phyloP scores from a whole-genome alignment of 1,140 invertebrate species.

The Lordiphosa stackelbergi region DNA sequence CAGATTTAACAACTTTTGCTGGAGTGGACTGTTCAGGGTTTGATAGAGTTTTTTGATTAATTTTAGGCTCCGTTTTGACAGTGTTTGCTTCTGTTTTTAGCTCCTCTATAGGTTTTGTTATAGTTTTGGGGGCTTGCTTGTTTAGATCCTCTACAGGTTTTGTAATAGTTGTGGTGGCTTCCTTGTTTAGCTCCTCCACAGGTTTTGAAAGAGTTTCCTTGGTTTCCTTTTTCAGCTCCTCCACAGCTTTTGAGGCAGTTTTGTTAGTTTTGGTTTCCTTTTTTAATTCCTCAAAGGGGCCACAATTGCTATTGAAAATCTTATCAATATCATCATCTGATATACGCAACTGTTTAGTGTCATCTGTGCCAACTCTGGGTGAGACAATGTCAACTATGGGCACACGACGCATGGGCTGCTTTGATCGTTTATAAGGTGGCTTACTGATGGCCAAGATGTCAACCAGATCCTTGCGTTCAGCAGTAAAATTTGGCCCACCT shows the following conservation, averaged over 20 bases:
- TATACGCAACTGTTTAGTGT: constrained; percentile 53
- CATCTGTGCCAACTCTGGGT: constrained; percentile 38
- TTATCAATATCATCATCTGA: constrained; percentile 75
- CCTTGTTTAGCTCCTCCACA: too few relatives aligned
- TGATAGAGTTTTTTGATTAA: too few relatives aligned
- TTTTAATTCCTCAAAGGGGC: constrained; percentile 57
- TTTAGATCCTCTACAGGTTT: too few relatives aligned
- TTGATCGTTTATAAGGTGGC: constrained; percentile 81
- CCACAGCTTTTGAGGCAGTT: not conserved
- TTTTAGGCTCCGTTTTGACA: too few relatives aligned
- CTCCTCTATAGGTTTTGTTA: too few relatives aligned
- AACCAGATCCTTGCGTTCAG: constrained; percentile 77
- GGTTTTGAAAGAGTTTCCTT: too few relatives aligned
- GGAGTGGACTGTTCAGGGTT: too few relatives aligned
- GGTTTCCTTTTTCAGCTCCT: too few relatives aligned
- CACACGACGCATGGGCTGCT: constrained; percentile 80
- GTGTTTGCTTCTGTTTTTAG: too few relatives aligned
- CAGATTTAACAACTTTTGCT: too few relatives aligned
- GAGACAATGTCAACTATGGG: constrained; percentile 79
- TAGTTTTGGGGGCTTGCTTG: too few relatives aligned
- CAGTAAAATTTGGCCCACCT: constrained; percentile 68
- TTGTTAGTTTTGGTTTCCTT: constrained; percentile 10
- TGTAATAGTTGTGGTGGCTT: too few relatives aligned
- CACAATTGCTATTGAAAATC: constrained; percentile 71
- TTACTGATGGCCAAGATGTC: constrained; percentile 81